These are phyloP conservation scores for Paedocypris micromegethes DNA, from an alignment of 2,797 vertebrate genomes.

Conservation along the genomic window DNA sequence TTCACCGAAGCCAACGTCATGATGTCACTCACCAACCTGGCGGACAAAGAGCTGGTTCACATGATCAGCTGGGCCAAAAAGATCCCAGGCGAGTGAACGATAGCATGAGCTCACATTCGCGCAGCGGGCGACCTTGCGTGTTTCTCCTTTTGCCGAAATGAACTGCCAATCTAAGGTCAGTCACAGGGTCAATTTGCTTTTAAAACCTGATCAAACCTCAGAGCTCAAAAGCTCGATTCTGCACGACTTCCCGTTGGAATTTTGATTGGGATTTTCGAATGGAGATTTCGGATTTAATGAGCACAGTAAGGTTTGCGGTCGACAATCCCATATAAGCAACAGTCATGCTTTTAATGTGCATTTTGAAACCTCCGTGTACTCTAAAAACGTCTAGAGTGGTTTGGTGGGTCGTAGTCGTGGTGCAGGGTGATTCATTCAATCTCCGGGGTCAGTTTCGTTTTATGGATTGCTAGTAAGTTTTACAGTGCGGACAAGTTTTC, in stretches of 20 bases:
- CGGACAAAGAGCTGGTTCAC: constrained; percentile 92
- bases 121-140: background rate
- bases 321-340: background rate
- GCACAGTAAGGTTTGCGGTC: background rate
- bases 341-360: background rate
- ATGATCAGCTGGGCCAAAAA: constrained; percentile 99
- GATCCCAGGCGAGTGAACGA: constrained; percentile 78
- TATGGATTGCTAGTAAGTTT: too few species aligned
- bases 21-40: constrained; percentile 94
- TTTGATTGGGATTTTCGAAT: background rate
- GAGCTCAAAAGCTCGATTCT: background rate
- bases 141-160: background rate
- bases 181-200: background rate
- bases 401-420: too few species aligned
- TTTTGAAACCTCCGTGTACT: too few species aligned
- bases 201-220: background rate
- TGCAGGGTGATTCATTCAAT: too few species aligned
- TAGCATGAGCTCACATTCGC: background rate
- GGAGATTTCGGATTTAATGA: background rate
- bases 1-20: constrained; percentile 92
- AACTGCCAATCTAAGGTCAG: background rate
- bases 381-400: too few species aligned
- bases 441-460: too few species aligned
- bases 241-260: background rate
- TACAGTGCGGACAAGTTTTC: too few species aligned